Evolutionary conservation across 2,888 invertebrate genomes (phyloP).

Genomic region (Polylopha cassiicola): DNA sequence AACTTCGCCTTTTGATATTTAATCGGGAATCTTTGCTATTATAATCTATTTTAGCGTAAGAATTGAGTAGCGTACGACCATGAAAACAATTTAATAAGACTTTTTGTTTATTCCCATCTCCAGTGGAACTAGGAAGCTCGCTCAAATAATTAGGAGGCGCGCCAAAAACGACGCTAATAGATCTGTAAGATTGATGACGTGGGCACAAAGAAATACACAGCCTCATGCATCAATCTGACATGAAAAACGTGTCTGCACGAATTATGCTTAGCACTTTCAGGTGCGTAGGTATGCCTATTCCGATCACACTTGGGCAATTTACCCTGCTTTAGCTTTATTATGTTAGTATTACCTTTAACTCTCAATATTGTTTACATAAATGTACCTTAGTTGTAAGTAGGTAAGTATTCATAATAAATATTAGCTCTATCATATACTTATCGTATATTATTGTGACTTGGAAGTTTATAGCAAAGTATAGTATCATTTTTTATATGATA

Average conservation of each 20-base stretch:
- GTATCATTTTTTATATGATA: too few species aligned
- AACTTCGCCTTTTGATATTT: constrained; percentile 18
- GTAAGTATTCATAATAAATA: too few species aligned
- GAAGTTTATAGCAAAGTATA: too few species aligned
- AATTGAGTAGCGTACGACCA: constrained; percentile 11
- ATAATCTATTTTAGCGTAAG: constrained; percentile 17
- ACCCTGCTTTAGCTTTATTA: too few species aligned
- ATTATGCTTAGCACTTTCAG: constrained; percentile 21
- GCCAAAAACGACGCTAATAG: constrained; percentile 65
- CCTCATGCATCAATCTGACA: constrained; percentile 65
- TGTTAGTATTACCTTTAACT: too few species aligned
- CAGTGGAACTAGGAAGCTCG: constrained; percentile 35
- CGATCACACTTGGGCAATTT: too few species aligned
- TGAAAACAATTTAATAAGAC: constrained; percentile 18
- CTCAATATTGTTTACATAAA: too few species aligned
- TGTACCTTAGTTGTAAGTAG: too few species aligned
- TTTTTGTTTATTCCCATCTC: constrained; percentile 19
- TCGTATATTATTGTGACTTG: too few species aligned
- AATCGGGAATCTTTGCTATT: constrained; percentile 12
- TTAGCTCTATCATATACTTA: too few species aligned
- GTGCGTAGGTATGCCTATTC: background rate
- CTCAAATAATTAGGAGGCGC: constrained; percentile 57
- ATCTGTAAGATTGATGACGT: constrained; percentile 60
- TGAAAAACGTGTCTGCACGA: constrained; percentile 34
- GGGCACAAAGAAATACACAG: constrained; percentile 59